phyloP scores from a whole-genome alignment of 2,888 invertebrate genomes.

The Laspeyria flexula region DNA sequence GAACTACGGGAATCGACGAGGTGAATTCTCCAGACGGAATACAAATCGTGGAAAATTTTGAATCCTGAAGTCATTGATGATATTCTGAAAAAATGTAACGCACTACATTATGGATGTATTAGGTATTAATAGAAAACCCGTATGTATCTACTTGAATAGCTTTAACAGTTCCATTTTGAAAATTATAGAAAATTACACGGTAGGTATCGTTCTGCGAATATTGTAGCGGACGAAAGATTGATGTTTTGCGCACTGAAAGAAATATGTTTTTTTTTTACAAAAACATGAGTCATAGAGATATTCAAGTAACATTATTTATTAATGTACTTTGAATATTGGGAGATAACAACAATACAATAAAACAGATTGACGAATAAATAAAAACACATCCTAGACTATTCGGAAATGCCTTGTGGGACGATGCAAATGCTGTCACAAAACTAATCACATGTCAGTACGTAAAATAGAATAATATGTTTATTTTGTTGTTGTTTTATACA shows the following conservation, averaged over 20 bases:
- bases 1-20: constrained; percentile 73
- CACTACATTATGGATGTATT: constrained; percentile 18
- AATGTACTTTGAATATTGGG: too few species aligned
- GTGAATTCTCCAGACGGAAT: constrained; percentile 81
- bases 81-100: constrained; percentile 42
- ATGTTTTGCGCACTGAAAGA: background rate
- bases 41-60: constrained; percentile 82
- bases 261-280: background rate
- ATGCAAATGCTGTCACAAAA: background rate
- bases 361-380: too few species aligned
- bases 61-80: constrained; percentile 67
- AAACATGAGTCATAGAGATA: too few species aligned
- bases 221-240: background rate
- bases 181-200: constrained; percentile 19
- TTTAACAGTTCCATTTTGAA: constrained; percentile 11
- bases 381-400: too few species aligned
- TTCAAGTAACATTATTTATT: too few species aligned
- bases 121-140: constrained; percentile 21
- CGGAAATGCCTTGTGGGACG: background rate
- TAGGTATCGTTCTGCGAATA: background rate
- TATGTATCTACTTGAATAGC: background rate
- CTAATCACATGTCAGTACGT: background rate
- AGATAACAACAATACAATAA: too few species aligned
- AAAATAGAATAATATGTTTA: constrained; percentile 1
- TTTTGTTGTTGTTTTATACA: constrained; percentile 56